Conservation (phyloP, 2,113 vertebrate species). For the Pollachius pollachius region DNA sequence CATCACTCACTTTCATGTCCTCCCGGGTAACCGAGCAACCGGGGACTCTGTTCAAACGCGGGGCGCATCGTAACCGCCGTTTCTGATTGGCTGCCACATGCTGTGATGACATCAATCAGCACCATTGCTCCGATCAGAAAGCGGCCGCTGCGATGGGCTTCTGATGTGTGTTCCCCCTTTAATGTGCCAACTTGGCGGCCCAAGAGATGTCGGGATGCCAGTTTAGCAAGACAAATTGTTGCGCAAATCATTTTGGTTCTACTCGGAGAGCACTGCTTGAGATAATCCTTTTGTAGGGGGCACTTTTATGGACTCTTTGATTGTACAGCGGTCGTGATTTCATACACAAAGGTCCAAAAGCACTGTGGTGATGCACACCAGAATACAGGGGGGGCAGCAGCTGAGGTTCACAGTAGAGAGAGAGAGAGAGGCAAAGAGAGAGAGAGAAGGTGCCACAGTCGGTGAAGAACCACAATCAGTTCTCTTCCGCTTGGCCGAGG, state of each 20-base stretch:
- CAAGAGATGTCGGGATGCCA: no score
- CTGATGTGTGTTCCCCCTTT: no score
- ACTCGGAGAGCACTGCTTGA: constrained; percentile 78
- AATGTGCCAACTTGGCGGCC: no score
- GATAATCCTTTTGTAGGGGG: constrained; percentile 74
- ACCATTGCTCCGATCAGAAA: no score
- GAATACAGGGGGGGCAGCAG: constrained; percentile 78
- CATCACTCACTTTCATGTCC: no score
- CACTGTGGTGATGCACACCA: constrained; percentile 77
- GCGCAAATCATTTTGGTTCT: constrained; percentile 25
- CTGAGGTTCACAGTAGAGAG: constrained; percentile 75
- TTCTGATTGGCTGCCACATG: no score
- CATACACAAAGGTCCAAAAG: constrained; percentile 74
- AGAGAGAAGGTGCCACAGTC: constrained; percentile 38
- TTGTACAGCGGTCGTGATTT: constrained; percentile 60
- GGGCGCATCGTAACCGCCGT: no score
- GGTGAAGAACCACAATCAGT: constrained; percentile 40
- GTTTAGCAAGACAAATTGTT: no score
- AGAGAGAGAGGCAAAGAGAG: constrained; percentile 55
- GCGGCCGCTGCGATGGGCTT: no score
- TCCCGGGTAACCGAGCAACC: no score
- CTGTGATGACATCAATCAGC: no score
- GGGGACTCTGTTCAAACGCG: no score
- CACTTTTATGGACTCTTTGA: constrained; percentile 76
- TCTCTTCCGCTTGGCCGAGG: constrained; percentile 53